Evolutionary conservation across 2,888 invertebrate species (phyloP), one percentile per base, ranked within the genome.

Genomic region (Caradrina clavipalpis): DNA sequence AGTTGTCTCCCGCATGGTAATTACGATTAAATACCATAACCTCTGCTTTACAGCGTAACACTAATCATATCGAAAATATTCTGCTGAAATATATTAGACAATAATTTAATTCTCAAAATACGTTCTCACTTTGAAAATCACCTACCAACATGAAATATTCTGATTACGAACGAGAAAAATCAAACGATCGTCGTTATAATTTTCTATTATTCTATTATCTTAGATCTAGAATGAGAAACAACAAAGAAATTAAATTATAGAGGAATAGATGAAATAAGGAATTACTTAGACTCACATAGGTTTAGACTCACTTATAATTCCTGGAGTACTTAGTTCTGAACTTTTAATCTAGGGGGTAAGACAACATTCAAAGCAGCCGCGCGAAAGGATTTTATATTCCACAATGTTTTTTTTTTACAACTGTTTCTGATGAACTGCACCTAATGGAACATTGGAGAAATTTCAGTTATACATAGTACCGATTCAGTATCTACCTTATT

Each of bases 51-150:
- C 93, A 94, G 93, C 93, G 86, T 86, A 92, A 92, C 90, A 91
- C 93, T 94, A 94, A 89, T 92, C 82, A 92, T 92, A 94, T 94
- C 92, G 93, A 94, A 94, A 94, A 95, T 94, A 94, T 92, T 89
- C 85, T 91, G 92, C 89, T 91, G 91, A 92, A 94, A 92, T 92
- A 92, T 88, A 89, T 92, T 90, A 92, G 90, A 91, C 86, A 91
- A 92, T 91, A 91, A 91, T 92, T 86, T 78, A 92, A 89, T 87
- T 92, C 92, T 89, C 91, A 92, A 93, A 93, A 92, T 92, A 92
- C 86, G 83, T 87, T 89, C 84, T 90, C 88, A 89, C 84, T 89
- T 89, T 87, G 82, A 88, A 84, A 89, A 89, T 87, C 78, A 85
- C 78, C 89, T 90, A 90, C 85, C 80, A 88, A 89, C 87, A 85